Percentiles rank a stretch among this genome's conserved stretches.
These are phyloP conservation scores for Drosophila simulans DNA, from an alignment of 1,140 invertebrate species.

Conservation along the genomic window DNA sequence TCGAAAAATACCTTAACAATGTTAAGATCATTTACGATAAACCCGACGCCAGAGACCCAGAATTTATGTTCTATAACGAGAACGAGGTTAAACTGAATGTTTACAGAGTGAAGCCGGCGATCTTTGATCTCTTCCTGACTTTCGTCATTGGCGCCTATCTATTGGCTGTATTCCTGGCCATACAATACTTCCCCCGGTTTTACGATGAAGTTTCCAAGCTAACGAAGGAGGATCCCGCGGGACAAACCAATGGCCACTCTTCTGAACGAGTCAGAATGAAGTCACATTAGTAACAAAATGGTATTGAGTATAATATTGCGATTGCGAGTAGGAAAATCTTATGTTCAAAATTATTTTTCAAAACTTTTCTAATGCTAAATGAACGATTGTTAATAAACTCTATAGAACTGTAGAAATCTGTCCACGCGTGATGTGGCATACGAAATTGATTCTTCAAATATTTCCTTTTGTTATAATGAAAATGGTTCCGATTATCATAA, in stretches of 20 bases:
- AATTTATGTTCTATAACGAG: constrained; percentile 96
- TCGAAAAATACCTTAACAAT: constrained; percentile 91
- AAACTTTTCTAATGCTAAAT: constrained; percentile 28
- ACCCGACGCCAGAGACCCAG: constrained; percentile 94
- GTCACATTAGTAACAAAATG: constrained; percentile 20
- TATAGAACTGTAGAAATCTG: constrained; percentile 12
- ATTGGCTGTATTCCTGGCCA: constrained; percentile 91
- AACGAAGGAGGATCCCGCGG: constrained; percentile 42
- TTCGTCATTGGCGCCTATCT: constrained; percentile 94
- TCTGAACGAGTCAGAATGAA: constrained; percentile 47
- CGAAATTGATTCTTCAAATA: background rate
- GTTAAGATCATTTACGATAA: constrained; percentile 89
- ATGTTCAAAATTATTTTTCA: constrained; percentile 36
- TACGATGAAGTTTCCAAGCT: constrained; percentile 85
- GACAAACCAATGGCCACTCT: constrained; percentile 36
- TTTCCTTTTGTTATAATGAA: background rate
- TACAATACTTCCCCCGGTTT: constrained; percentile 89
- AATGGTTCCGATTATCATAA: constrained; percentile 26
- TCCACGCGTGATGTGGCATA: background rate
- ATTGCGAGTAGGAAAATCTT: constrained; percentile 30
- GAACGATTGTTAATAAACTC: constrained; percentile 42
- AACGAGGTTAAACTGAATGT: constrained; percentile 92
- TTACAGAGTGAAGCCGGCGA: constrained; percentile 98
- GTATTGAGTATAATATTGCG: constrained; percentile 18
- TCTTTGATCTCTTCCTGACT: constrained; percentile 98